Evolutionary conservation across 2,113 vertebrate species (phyloP), one percentile per base, ranked within the genome.

Genomic region (Misgurnus anguillicaudatus): DNA sequence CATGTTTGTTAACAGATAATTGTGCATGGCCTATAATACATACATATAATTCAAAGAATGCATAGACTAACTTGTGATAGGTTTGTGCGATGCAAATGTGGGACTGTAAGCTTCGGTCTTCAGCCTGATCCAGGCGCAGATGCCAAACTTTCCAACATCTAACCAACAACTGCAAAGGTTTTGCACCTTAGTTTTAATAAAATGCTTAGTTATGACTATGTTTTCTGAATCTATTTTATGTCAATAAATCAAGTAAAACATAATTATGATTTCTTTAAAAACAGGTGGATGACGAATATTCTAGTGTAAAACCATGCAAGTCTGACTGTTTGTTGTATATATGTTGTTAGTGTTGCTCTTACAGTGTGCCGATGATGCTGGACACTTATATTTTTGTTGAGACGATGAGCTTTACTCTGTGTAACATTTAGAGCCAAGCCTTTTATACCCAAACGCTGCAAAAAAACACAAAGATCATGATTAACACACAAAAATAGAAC

Each of bases 111-210:
- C 80, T 73, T 14, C 80, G 61, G 9, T 97, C 94, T 78, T 97
- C 95, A 63, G 87, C 89, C 83, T 95, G 89, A 79, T 98, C 95
- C 31, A 93, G 58, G 39, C 19, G 57, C 42, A 77, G 83, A 66
- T 90, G 91, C 96, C 97, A 99, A 63, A 5, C 0, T 75, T 69
- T 91, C 95, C 95, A 98, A 86, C 88, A 94, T 58, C 79, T 92
- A 16, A 38, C 79, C 42, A 91, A 81, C 41, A 96, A 24, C 96
- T 99, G 78, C 55, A 85, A 64, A 39, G 3, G 13, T 13, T 48
- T 48, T 13, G 11, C 47, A 48, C 9, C 47, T 48, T 48, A 10
- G 21, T 57, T 64, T 42, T 8, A 31, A 58, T 17, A 45, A 48
- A 47, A 11, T 47, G 8, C 8, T 10, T 9, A n/a, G n/a, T n/a